A percentile compares a stretch with the other conserved stretches of the same genome.
Conservation (phyloP, 2,797 vertebrate genomes). For the Danio tinwini region DNA sequence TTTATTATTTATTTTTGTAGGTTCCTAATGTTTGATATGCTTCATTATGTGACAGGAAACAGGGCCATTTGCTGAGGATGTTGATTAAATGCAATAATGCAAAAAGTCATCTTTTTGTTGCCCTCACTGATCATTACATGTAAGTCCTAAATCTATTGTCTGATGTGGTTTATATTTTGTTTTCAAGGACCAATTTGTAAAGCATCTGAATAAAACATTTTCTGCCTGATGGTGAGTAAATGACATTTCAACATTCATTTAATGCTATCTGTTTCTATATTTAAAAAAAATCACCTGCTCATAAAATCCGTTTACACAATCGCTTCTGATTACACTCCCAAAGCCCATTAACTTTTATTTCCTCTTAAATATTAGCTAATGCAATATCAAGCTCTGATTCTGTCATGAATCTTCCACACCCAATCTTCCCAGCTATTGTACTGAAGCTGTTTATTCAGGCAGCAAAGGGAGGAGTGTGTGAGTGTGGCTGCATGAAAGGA, state of each 20-base stretch:
- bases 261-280: background rate
- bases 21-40: too few relatives aligned
- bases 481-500: constrained; percentile 55
- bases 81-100: too few relatives aligned
- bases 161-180: too few relatives aligned
- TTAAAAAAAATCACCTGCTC: background rate
- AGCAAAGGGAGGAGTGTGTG: constrained; percentile 45
- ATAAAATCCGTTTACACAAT: background rate
- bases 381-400: constrained; percentile 9
- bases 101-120: too few relatives aligned
- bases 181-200: too few relatives aligned
- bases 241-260: background rate
- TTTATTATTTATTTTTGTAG: too few relatives aligned
- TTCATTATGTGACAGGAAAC: too few relatives aligned
- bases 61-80: too few relatives aligned
- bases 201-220: too few relatives aligned
- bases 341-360: background rate
- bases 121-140: too few relatives aligned
- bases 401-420: constrained; percentile 20
- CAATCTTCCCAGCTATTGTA: constrained; percentile 23
- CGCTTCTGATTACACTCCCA: background rate
- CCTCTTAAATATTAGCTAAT: constrained; percentile 3
- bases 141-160: too few relatives aligned
- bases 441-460: constrained; percentile 51
- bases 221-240: too few relatives aligned